Base-by-base conservation (phyloP, 2,888 invertebrate species). In the Diloba caeruleocephala region DNA sequence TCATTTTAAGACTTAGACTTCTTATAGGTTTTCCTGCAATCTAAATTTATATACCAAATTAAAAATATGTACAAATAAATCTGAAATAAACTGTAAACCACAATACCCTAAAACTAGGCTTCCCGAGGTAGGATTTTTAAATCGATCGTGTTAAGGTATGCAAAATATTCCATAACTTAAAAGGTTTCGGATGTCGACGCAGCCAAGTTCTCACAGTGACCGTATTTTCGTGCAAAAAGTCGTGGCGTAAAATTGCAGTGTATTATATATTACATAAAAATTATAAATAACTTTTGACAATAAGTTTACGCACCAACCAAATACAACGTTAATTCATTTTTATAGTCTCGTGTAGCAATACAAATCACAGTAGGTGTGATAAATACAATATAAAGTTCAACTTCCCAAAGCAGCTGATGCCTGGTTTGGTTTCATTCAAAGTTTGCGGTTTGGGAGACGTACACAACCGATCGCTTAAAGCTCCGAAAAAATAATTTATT, bases 401-500 rank as follows among this genome's bases (percentile, higher is more conserved):
- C 31, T 67, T 56, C 25, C 10, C 12, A 39, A 68, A 73, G 63
- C 84, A 87, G 85, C 84, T 87, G 85, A 86, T 82, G 72, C 80
- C 71, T 75, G 73, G 79, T 73, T 82, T 75, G 73, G 79, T 73
- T 82, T 86, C 83, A 87, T 88, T 87, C 82, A 86, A 88, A 87
- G 76, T 87, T 87, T 85, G 85, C 78, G 84, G 84, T 84, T 79
- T 69, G 60, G 73, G 71, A 82, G 82, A 84, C 82, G 82, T 78
- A 80, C 79, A 80, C 79, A 84, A 82, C 81, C 86, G 87, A 89
- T 87, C 84, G 87, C 83, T 83, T 82, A 85, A 89, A 91, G 88
- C 88, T 88, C 81, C 82, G 85, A 86, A 86, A 91, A 90, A 81
- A 91, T 89, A 88, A 92, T 91, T 91, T 92, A 90, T 91, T 92